phyloP scores from a whole-genome alignment of 2,113 vertebrate species.

The Cyanoliseus patagonus region DNA sequence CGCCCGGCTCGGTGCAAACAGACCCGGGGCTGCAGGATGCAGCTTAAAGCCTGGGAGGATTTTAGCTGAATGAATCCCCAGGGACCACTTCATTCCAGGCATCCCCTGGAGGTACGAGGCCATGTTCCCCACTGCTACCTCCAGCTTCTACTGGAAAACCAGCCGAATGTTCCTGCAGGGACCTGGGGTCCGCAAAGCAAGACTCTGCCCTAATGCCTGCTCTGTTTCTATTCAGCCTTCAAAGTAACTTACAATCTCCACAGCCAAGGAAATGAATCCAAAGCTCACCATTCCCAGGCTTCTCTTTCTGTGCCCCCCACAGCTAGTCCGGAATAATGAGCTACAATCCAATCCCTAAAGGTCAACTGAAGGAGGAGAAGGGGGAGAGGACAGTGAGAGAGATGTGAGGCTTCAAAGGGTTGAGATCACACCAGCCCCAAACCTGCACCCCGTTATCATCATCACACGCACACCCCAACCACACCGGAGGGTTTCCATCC shows the following conservation, averaged over 20 bases:
- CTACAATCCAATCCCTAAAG: background rate
- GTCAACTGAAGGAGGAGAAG: background rate
- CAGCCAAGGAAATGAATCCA: background rate
- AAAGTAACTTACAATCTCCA: background rate
- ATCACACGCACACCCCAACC: background rate
- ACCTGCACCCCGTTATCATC: background rate
- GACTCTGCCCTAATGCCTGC: background rate
- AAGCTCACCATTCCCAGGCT: background rate
- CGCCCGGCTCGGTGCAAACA: background rate
- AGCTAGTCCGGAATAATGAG: background rate
- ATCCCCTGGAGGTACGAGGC: background rate
- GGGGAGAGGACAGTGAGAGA: background rate
- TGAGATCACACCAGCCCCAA: background rate
- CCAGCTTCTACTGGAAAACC: conserved; percentile 51
- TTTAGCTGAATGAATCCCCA: background rate
- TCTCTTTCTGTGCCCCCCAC: background rate
- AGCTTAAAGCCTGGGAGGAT: background rate
- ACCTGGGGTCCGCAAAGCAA: background rate
- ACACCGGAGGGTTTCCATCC: fast-evolving
- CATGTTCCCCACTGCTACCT: background rate
- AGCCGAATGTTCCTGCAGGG: background rate
- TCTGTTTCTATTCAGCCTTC: background rate
- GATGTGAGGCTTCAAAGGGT: background rate
- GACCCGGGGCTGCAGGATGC: background rate
- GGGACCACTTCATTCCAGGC: background rate